These are phyloP conservation scores for Ylistrum balloti DNA, from an alignment of 1,140 invertebrate genomes.

Conservation along the genomic window DNA sequence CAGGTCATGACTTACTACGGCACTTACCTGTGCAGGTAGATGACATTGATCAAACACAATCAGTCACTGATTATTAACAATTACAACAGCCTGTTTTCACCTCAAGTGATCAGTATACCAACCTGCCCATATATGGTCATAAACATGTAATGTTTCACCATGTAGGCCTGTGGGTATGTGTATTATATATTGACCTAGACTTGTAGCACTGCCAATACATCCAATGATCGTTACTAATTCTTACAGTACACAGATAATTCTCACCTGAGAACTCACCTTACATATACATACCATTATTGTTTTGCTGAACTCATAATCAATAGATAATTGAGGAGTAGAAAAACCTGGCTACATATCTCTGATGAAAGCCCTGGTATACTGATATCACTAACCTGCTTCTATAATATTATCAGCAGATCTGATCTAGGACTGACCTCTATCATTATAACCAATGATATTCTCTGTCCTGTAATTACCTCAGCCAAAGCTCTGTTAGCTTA, in stretches of 20 bases:
- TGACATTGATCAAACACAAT: too few relatives aligned
- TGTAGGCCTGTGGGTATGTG: slow-evolving; percentile 25
- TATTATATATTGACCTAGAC: neutral
- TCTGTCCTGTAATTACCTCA: neutral
- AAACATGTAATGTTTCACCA: slow-evolving; percentile 34
- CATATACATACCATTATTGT: neutral
- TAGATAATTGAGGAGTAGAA: neutral
- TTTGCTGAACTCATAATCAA: neutral
- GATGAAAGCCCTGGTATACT: too few relatives aligned
- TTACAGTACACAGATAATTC: neutral
- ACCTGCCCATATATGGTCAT: slow-evolving; percentile 28
- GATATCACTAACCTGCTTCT: too few relatives aligned
- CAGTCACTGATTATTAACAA: neutral
- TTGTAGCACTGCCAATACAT: neutral
- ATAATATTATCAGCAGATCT: neutral
- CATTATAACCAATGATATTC: neutral
- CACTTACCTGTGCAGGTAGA: neutral
- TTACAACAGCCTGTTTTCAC: neutral
- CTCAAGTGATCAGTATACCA: neutral
- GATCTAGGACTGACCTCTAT: neutral
- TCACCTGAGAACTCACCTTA: neutral
- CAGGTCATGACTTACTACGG: neutral
- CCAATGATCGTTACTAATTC: neutral
- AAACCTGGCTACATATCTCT: neutral
- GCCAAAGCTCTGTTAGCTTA: neutral